A percentile compares a stretch with the other conserved stretches of the same genome.
These are phyloP conservation scores for Baronia brevicornis DNA, from an alignment of 2,888 invertebrate species.

Conservation along the genomic window DNA sequence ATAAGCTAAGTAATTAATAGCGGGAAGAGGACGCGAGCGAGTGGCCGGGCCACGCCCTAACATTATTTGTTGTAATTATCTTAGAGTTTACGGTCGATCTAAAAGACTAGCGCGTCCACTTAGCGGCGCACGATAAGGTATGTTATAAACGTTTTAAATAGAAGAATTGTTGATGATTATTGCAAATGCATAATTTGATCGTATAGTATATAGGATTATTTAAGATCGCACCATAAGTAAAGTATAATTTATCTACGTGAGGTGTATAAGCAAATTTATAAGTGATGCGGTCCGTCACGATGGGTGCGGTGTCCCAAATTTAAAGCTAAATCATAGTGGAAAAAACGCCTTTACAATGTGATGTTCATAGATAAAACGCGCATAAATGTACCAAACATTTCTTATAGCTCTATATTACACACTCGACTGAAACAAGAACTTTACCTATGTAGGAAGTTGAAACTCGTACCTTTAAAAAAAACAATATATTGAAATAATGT, in stretches of 20 bases:
- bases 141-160: conserved; percentile 65
- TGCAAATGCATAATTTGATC: conserved; percentile 68
- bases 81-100: conserved; percentile 54
- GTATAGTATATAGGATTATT: conserved; percentile 74
- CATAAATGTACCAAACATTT: conserved; percentile 64
- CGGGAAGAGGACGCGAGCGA: conserved; percentile 23
- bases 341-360: conserved; percentile 63
- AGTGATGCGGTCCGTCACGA: conserved; percentile 59
- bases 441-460: conserved; percentile 54
- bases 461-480: conserved; percentile 55
- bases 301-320: conserved; percentile 63
- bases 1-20: conserved; percentile 69
- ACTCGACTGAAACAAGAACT: conserved; percentile 58
- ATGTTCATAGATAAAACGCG: conserved; percentile 67
- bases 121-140: conserved; percentile 44
- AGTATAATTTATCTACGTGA: conserved; percentile 72
- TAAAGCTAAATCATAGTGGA: conserved; percentile 48
- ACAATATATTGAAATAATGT: conserved; percentile 45
- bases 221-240: conserved; percentile 75
- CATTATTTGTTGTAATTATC: conserved; percentile 51
- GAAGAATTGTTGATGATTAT: conserved; percentile 66
- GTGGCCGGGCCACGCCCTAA: conserved; percentile 18
- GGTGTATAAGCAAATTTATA: conserved; percentile 61
- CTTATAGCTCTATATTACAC: conserved; percentile 59
- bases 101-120: conserved; percentile 32